Conservation (phyloP, 2,113 vertebrate genomes). For the Chroicocephalus ridibundus region DNA sequence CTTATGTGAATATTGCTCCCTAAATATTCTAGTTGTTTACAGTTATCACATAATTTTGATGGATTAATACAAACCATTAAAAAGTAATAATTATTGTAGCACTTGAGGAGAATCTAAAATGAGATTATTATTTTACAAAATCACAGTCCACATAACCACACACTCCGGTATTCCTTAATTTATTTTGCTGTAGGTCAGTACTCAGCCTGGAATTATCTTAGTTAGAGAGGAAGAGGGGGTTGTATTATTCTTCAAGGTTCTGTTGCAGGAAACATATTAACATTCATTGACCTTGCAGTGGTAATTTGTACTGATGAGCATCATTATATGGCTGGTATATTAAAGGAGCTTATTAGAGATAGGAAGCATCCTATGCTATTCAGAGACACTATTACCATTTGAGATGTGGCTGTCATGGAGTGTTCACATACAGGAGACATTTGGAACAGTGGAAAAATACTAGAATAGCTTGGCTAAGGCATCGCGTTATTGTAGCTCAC, state of each 20-base stretch:
- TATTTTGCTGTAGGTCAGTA: slow-evolving; percentile 26
- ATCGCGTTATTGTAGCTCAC: not conserved
- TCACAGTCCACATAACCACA: not conserved
- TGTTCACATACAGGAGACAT: slow-evolving; percentile 6
- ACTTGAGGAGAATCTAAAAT: not conserved
- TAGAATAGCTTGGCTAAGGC: slow-evolving; percentile 22
- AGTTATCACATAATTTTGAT: not conserved
- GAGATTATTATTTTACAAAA: not conserved
- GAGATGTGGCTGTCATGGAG: slow-evolving; percentile 36
- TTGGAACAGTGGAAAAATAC: slow-evolving; percentile 49
- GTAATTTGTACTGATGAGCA: slow-evolving; percentile 49
- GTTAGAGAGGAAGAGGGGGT: not conserved
- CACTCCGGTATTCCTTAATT: not conserved
- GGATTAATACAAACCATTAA: slow-evolving; percentile 8
- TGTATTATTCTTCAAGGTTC: slow-evolving; percentile 40
- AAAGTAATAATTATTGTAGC: not conserved
- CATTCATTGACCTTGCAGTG: slow-evolving; percentile 48
- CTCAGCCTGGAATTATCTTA: slow-evolving; percentile 28
- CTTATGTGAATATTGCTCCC: not conserved
- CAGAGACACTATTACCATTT: slow-evolving; percentile 28
- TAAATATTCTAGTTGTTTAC: not conserved
- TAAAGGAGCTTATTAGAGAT: slow-evolving; percentile 58
- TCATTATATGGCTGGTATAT: slow-evolving; percentile 37
- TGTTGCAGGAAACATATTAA: slow-evolving; percentile 42
- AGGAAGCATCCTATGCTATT: not conserved